Evolutionary conservation across 2,888 invertebrate genomes (phyloP).

Genomic region (Eristalis arbustorum): DNA sequence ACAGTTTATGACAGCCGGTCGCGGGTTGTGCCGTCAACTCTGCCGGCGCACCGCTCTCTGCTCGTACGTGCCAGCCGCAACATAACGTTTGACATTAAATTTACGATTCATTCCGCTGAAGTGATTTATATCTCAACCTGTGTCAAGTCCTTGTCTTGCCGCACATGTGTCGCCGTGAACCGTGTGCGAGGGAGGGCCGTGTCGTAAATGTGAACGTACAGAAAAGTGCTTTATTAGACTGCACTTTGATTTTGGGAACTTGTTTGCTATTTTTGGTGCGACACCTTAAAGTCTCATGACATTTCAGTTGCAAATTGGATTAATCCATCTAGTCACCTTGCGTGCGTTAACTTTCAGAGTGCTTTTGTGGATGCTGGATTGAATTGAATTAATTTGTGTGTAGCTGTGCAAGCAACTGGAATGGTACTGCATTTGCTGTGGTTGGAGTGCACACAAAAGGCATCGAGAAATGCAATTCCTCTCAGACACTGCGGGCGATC

Average conservation of each 20-base stretch:
- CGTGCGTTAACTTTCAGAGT: too few species aligned
- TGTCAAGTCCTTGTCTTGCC: not conserved
- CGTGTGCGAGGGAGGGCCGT: not conserved
- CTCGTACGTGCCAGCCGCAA: slow-evolving; percentile 25
- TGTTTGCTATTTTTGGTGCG: too few species aligned
- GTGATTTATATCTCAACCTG: slow-evolving; percentile 33
- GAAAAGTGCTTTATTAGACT: not conserved
- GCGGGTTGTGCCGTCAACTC: not conserved
- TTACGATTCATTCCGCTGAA: slow-evolving; percentile 37
- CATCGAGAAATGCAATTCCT: too few species aligned
- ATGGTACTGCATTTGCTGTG: too few species aligned
- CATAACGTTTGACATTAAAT: slow-evolving; percentile 33
- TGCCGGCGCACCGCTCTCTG: not conserved
- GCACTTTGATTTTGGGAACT: not conserved
- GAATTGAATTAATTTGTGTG: too few species aligned
- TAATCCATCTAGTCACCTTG: too few species aligned
- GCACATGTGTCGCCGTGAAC: slow-evolving; percentile 24
- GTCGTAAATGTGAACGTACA: not conserved
- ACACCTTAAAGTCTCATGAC: too few species aligned
- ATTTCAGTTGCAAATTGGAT: too few species aligned
- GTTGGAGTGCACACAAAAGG: too few species aligned
- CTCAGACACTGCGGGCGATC: too few species aligned
- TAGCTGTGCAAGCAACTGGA: too few species aligned
- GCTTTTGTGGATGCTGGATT: too few species aligned
- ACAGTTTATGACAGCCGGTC: slow-evolving; percentile 42